A percentile compares a stretch with the other conserved stretches of the same genome.
Evolutionary conservation across 2,113 vertebrate genomes (phyloP).

Genomic region (Siphamia tubifer): DNA sequence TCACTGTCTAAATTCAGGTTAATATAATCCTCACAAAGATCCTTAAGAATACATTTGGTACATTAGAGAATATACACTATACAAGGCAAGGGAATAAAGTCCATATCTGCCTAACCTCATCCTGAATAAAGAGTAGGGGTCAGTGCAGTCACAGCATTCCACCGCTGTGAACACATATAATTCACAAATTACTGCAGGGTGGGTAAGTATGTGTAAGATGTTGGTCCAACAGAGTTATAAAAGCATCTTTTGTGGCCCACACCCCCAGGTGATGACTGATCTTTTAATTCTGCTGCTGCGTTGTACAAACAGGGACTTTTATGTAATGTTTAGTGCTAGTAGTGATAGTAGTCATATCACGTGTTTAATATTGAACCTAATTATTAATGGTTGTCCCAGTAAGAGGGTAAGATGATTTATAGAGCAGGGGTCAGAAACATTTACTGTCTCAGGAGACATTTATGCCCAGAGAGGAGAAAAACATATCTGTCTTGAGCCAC

Average conservation of each 20-base stretch:
- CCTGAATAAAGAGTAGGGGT: conserved; percentile 17
- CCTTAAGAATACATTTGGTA: background rate
- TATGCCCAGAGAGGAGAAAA: too few species aligned
- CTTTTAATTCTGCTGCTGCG: background rate
- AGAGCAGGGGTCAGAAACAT: too few species aligned
- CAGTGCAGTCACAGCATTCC: conserved; percentile 38
- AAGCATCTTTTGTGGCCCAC: background rate
- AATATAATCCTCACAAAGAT: background rate
- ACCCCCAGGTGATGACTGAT: background rate
- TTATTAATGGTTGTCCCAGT: too few species aligned
- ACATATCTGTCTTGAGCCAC: too few species aligned
- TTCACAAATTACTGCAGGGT: conserved; percentile 36
- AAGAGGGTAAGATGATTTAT: too few species aligned
- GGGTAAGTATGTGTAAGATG: conserved; percentile 1
- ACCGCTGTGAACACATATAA: conserved; percentile 41
- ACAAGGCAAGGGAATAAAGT: background rate
- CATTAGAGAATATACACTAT: background rate
- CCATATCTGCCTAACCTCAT: background rate
- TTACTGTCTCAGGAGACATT: too few species aligned
- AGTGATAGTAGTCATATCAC: too few species aligned
- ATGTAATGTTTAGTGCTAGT: too few species aligned
- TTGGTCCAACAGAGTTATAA: background rate
- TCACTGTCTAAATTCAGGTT: background rate
- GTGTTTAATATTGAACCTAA: too few species aligned
- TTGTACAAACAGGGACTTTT: too few species aligned